Percentiles rank a stretch among this genome's conserved stretches.
Conservation (phyloP, 2,797 vertebrate genomes). For the Mormyrops boulengeri region DNA sequence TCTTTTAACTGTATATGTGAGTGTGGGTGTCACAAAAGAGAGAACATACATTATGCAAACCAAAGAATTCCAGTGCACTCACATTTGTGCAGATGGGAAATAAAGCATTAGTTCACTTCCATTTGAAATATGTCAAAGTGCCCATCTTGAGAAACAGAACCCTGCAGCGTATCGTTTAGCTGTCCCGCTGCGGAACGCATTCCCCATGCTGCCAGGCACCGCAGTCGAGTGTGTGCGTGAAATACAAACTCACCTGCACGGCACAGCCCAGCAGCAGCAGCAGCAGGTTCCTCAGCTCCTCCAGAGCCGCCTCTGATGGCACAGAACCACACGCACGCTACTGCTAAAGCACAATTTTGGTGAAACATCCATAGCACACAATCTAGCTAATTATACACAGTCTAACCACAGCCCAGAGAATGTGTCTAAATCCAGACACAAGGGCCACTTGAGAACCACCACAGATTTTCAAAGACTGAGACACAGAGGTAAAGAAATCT, state of each 20-base stretch:
- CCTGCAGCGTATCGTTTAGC: not conserved
- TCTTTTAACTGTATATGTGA: not conserved
- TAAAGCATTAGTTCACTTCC: not conserved
- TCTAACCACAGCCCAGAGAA: not conserved
- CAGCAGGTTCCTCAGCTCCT: conserved; percentile 71
- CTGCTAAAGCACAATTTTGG: not conserved
- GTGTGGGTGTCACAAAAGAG: not conserved
- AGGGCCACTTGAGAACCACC: not conserved
- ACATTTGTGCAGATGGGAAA: not conserved
- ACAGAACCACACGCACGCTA: not conserved
- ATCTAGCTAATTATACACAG: too few relatives aligned
- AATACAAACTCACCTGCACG: conserved; percentile 69
- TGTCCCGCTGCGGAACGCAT: not conserved
- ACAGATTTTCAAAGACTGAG: not conserved
- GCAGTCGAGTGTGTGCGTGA: not conserved
- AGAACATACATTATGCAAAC: not conserved
- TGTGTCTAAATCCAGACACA: not conserved
- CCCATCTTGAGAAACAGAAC: not conserved
- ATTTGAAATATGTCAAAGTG: not conserved
- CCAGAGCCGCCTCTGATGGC: conserved; percentile 70
- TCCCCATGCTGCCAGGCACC: not conserved
- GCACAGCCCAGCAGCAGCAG: conserved; percentile 78
- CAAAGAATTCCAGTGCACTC: not conserved
- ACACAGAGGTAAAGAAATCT: not conserved
- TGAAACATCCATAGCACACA: not conserved